These are phyloP conservation scores for Tapirus terrestris DNA, from an alignment of 2,113 vertebrate genomes.

Conservation along the genomic window DNA sequence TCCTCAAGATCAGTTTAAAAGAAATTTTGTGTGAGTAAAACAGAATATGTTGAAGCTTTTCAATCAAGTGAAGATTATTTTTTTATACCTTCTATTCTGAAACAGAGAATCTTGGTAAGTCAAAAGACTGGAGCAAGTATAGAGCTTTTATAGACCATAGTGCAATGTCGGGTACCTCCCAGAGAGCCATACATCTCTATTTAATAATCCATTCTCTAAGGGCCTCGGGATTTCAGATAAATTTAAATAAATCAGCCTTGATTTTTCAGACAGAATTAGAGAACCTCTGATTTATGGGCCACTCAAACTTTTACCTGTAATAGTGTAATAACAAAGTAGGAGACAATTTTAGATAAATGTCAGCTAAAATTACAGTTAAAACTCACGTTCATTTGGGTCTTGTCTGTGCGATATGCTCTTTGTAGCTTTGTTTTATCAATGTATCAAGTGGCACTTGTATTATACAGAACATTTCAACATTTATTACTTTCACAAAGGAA, in stretches of 20 bases:
- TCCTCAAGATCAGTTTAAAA: not conserved
- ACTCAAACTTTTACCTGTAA: constrained; percentile 65
- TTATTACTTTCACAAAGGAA: constrained; percentile 69
- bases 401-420: constrained; percentile 15
- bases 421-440: constrained; percentile 60
- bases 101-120: not conserved
- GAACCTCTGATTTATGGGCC: constrained; percentile 71
- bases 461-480: constrained; percentile 70
- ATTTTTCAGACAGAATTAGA: constrained; percentile 80
- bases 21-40: not conserved
- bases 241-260: constrained; percentile 79
- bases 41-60: not conserved
- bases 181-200: constrained; percentile 67
- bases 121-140: not conserved
- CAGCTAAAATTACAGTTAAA: constrained; percentile 73
- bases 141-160: constrained; percentile 31
- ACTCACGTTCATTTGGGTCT: constrained; percentile 55
- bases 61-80: not conserved
- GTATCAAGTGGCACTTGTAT: not conserved
- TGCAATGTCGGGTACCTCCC: not conserved
- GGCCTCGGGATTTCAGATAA: constrained; percentile 57
- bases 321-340: constrained; percentile 68
- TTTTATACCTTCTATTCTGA: not conserved
- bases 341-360: constrained; percentile 77
- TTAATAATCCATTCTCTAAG: constrained; percentile 67